Conservation (phyloP, 1,140 invertebrate genomes). For the Nasonia giraulti region DNA sequence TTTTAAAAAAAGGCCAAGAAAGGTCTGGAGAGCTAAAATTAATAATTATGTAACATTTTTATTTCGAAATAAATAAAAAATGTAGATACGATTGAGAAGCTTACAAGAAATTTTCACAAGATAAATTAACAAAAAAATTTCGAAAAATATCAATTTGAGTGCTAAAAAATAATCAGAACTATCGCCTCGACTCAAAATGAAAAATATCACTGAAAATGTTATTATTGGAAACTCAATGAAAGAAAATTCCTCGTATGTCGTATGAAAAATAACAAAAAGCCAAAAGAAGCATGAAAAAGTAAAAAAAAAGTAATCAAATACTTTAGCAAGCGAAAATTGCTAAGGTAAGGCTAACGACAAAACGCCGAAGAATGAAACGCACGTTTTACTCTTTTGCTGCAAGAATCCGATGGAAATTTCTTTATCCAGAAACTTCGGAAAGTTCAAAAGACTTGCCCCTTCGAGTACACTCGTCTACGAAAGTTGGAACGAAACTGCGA, state of each 20-base stretch:
- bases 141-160: background rate
- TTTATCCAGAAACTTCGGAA: background rate
- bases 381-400: background rate
- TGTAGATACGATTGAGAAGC: too few relatives aligned
- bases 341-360: background rate
- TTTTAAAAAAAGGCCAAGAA: background rate
- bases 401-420: background rate
- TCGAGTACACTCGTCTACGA: background rate
- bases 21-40: background rate
- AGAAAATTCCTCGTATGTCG: too few relatives aligned
- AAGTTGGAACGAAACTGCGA: background rate
- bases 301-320: background rate
- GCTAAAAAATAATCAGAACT: too few relatives aligned
- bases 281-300: background rate
- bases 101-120: too few relatives aligned
- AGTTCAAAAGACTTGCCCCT: background rate
- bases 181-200: background rate
- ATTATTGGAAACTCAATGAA: too few relatives aligned
- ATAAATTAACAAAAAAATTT: background rate
- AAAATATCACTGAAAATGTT: background rate
- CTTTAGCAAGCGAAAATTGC: background rate
- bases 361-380: background rate
- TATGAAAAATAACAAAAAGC: background rate
- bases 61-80: too few relatives aligned
- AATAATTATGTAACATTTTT: background rate